Evolutionary conservation across 2,888 invertebrate species (phyloP).

Genomic region (Prosapia bicincta): DNA sequence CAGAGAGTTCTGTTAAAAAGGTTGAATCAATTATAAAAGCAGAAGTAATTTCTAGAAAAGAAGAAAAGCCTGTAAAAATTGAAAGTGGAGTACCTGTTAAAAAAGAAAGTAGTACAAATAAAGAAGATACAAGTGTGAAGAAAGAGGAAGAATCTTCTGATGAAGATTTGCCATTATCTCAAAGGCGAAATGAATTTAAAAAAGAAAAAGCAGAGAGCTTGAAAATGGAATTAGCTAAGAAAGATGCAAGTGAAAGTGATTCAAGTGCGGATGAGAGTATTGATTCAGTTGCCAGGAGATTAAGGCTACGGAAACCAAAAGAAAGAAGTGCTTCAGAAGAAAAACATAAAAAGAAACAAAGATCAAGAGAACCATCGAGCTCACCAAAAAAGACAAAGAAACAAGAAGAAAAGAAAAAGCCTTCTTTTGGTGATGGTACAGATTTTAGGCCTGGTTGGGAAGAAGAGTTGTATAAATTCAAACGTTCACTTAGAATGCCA

Average conservation of each 20-base stretch:
- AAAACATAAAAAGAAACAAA: constrained; percentile 39
- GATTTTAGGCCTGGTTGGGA: constrained; percentile 78
- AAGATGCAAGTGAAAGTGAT: constrained; percentile 47
- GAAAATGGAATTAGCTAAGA: constrained; percentile 22
- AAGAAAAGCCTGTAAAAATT: constrained; percentile 23
- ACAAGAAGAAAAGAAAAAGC: constrained; percentile 43
- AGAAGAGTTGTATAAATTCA: constrained; percentile 77
- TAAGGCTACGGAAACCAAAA: constrained; percentile 43
- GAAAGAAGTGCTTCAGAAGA: constrained; percentile 40
- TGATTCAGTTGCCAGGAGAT: constrained; percentile 44
- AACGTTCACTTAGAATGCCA: constrained; percentile 78
- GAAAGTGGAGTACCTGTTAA: constrained; percentile 27
- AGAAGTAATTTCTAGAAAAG: not conserved
- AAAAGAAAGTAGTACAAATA: constrained; percentile 49
- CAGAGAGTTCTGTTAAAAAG: not conserved
- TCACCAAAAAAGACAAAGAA: constrained; percentile 49
- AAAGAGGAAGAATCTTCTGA: constrained; percentile 33
- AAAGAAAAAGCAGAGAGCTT: constrained; percentile 27
- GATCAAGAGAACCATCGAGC: constrained; percentile 45
- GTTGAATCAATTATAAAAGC: not conserved
- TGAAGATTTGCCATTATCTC: constrained; percentile 33
- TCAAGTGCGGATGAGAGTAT: constrained; percentile 42
- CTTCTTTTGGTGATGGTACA: constrained; percentile 57
- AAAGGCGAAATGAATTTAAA: constrained; percentile 12
- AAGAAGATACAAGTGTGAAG: constrained; percentile 44